phyloP scores from a whole-genome alignment of 2,113 vertebrate species.

The Atherinomorus stipes region DNA sequence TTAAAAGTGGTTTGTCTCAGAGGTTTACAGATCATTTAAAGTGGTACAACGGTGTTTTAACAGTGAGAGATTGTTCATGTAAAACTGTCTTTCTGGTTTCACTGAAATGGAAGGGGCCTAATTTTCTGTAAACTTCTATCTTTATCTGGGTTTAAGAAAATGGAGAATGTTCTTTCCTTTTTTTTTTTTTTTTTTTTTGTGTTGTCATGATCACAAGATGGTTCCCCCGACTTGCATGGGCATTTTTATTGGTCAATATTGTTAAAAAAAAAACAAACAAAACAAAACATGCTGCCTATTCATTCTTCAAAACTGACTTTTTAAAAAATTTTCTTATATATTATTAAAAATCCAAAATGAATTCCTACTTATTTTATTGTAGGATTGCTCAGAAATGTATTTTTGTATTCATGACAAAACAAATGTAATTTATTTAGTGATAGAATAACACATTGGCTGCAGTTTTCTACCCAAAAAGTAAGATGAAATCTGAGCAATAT shows the following conservation, averaged over 20 bases:
- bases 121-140: slow-evolving; percentile 23
- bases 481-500: no score
- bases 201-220: slow-evolving; percentile 44
- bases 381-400: background rate
- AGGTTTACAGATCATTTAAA: background rate
- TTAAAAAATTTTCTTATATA: no score
- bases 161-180: background rate
- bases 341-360: background rate
- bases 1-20: slow-evolving; percentile 10
- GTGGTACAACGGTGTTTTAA: background rate
- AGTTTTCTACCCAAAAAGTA: no score
- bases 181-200: background rate
- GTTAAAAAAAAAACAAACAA: background rate
- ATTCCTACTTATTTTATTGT: background rate
- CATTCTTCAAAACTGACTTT: slow-evolving; percentile 5
- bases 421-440: no score
- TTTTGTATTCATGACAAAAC: no score
- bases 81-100: slow-evolving; percentile 12
- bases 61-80: background rate
- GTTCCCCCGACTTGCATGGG: slow-evolving; percentile 30
- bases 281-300: slow-evolving; percentile 31
- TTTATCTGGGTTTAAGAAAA: slow-evolving; percentile 33
- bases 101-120: slow-evolving; percentile 4
- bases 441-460: no score
- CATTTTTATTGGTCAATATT: slow-evolving; percentile 11